Conservation (phyloP, 2,113 vertebrate species). For the Calidris pugnax region DNA sequence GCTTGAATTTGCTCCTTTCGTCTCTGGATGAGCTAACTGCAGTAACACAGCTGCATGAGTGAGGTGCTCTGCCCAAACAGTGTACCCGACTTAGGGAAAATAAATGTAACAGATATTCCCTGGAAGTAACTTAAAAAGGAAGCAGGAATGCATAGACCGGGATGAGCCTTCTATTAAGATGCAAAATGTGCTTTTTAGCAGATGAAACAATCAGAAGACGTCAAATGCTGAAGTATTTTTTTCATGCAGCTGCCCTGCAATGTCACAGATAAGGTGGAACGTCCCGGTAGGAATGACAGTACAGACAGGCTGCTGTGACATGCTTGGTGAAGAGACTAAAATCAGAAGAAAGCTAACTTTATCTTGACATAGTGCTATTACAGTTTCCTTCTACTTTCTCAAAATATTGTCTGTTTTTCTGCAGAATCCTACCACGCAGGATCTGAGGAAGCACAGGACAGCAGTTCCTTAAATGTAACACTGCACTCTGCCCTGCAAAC, state of each 20-base stretch:
- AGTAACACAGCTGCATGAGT: background rate
- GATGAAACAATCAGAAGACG: background rate
- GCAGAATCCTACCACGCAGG: background rate
- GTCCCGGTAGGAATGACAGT: background rate
- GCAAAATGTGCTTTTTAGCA: background rate
- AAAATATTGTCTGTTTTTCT: background rate
- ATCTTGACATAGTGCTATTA: background rate
- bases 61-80: background rate
- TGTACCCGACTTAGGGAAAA: background rate
- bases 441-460: background rate
- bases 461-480: background rate
- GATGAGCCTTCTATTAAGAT: background rate
- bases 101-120: background rate
- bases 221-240: background rate
- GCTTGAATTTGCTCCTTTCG: background rate
- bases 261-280: background rate
- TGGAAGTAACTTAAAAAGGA: background rate
- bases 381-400: background rate
- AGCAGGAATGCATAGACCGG: background rate
- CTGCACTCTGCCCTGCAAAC: background rate
- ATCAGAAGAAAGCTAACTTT: background rate
- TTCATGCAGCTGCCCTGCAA: background rate
- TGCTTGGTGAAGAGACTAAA: background rate
- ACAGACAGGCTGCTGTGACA: background rate
- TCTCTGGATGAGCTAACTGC: background rate